Evolutionary conservation across 1,140 invertebrate species (phyloP).

Genomic region (Drosophila hydei): DNA sequence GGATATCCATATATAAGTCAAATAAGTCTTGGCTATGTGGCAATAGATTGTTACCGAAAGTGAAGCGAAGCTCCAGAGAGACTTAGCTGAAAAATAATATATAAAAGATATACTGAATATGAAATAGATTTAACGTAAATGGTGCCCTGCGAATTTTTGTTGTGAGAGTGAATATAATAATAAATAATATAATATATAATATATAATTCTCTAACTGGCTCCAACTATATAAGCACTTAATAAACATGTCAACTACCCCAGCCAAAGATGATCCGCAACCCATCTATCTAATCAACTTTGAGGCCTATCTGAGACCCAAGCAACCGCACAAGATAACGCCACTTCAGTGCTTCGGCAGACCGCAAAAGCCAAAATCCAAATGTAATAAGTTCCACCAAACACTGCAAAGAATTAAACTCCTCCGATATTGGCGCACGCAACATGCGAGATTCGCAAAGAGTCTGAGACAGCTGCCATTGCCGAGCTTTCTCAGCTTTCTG

Average conservation of each 20-base stretch:
- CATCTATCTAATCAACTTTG: constrained; percentile 61
- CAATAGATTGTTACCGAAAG: not conserved
- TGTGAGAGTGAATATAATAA: too few relatives aligned
- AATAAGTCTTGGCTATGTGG: not conserved
- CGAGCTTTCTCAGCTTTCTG: constrained; percentile 60
- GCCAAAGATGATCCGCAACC: not conserved
- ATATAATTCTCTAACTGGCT: not conserved
- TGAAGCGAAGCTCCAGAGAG: not conserved
- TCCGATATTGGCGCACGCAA: constrained; percentile 24
- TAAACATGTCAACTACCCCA: not conserved
- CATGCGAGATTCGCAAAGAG: constrained; percentile 4
- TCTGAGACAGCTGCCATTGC: constrained; percentile 43
- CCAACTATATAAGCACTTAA: not conserved
- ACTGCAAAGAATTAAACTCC: constrained; percentile 35
- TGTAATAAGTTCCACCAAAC: constrained; percentile 4
- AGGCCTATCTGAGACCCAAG: constrained; percentile 60
- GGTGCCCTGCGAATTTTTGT: too few relatives aligned
- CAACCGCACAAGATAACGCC: constrained; percentile 21
- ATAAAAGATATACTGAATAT: too few relatives aligned
- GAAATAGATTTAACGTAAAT: too few relatives aligned
- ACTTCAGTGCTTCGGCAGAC: constrained; percentile 47
- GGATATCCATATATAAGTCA: constrained; percentile 19
- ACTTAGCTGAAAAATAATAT: not conserved
- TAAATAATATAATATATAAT: too few relatives aligned
- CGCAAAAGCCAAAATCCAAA: not conserved